Evolutionary conservation across 2,113 vertebrate species (phyloP), one percentile per base, ranked within the genome.

Genomic region (Lathamus discolor): DNA sequence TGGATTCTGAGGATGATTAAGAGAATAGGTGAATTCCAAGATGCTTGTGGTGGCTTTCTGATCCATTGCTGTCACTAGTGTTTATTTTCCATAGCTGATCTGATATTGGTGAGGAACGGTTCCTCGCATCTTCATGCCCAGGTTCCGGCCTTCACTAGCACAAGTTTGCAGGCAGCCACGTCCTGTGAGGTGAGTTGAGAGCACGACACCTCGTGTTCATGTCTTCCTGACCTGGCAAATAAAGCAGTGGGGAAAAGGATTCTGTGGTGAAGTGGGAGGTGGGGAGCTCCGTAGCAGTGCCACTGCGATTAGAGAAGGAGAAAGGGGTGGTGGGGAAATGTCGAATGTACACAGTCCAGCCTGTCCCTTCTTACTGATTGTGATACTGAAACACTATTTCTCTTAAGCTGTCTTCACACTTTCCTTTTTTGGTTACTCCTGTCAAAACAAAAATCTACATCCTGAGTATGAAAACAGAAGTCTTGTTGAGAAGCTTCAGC

Each of bases 381-480:
- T 68, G 80, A 43, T 74, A 72, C 3, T 88, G 62, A 86, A 55
- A 55, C 62, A 72, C 29, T 81, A 81, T 79, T 83, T 74, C 62
- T 86, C 13, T 91, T 88, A 59, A 64, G 64, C 69, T 84, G 80
- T 92, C 80, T 81, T 94, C 86, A 89, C 77, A 37, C 73, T 88
- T 91, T 22, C 76, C 72, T 88, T 94, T 95, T 93, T 90, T 68
- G 81, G 77, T 81, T 91, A 70, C 74, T 87, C 28, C 51, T 91
- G 69, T 96, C 93, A 94, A 87, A 95, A 97, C 61, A 95, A 64
- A 84, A 91, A 28, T 57, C 48, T 75, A 23, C 55, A 84, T 74
- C 31, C 69, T 72, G 48, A 63, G 29, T 55, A 91, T 25, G 64
- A 82, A 84, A 86, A 84, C 84, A 91, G 89, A 93, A 92, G 88